Base-by-base conservation (phyloP, 64 coral and sea anemone genomes). In the Acropora yongei region DNA sequence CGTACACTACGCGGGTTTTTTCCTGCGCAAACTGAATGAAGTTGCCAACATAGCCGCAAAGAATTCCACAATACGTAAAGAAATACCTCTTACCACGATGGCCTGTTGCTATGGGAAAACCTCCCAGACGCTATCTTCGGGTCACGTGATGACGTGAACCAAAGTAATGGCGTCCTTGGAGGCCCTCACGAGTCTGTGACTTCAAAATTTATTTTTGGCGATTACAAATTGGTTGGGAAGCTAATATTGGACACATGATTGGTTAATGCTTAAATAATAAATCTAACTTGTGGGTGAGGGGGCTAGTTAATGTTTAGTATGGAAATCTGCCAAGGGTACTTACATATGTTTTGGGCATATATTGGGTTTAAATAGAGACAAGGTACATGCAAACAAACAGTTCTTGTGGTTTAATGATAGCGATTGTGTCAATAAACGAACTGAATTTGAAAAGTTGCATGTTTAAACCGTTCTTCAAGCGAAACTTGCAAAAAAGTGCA, bases 21-120 rank as follows among this genome's bases (percentile, higher is more conserved):
- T 30, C 30, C 30, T 30, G 30, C 30, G 30, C 30, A 30, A 30
- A 30, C 30, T 30, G 30, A 30, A 30, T 30, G 30, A 30, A 30
- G 30, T 30, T 30, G 30, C 30, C 30, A 30, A 30, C 30, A 30
- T 30, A 30, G 30, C 30, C 30, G 30, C 30, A 30, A 30, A 30
- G 30, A 30, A 30, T 30, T 30, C 30, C 30, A 30, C 30, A 30
- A 30, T 30, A 30, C 30, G 30, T 30, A 30, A 30, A 30, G 30
- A 30, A 30, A 30, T 30, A 30, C 30, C 30, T 30, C 30, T 30
- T 30, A 30, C 30, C 72, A 74, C 19, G 72, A 74, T 74, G 72
- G 72, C 72, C 20, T 74, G 72, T 74, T 74, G 72, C 72, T 74
- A 74, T n/a, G 72, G 72, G 41, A 44, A 74, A 74, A 41, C 14